These are phyloP conservation scores for Iphiclides podalirius DNA, from an alignment of 2,888 invertebrate species.

Conservation along the genomic window DNA sequence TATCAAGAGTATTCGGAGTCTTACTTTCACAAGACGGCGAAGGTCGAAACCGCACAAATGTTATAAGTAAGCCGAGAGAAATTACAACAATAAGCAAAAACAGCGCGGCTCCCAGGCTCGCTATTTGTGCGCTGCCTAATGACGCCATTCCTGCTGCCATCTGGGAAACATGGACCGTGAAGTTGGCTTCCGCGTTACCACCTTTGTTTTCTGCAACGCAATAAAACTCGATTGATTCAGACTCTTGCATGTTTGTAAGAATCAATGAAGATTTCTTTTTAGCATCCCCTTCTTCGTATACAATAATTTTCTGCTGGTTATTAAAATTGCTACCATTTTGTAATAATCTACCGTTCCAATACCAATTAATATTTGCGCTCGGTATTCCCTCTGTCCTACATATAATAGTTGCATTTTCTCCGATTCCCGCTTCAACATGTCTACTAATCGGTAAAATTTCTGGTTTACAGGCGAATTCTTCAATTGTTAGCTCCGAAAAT, in stretches of 20 bases:
- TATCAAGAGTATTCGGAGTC: conserved; percentile 86
- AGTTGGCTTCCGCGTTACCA: conserved; percentile 93
- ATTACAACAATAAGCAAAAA: conserved; percentile 89
- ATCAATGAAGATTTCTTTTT: conserved; percentile 88
- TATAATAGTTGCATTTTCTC: conserved; percentile 91
- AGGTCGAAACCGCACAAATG: conserved; percentile 87
- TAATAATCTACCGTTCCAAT: conserved; percentile 89
- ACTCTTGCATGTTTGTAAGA: conserved; percentile 90
- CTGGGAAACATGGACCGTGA: conserved; percentile 90
- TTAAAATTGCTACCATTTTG: conserved; percentile 89
- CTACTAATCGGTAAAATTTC: conserved; percentile 87
- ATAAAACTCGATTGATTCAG: conserved; percentile 91
- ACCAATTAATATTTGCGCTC: conserved; percentile 90
- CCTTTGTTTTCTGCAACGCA: conserved; percentile 95
- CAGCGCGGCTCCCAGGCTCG: conserved; percentile 90
- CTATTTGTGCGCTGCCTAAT: conserved; percentile 91
- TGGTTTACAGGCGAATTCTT: conserved; percentile 93
- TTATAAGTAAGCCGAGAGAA: conserved; percentile 84
- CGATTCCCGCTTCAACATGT: conserved; percentile 88
- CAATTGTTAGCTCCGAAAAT: conserved; percentile 87
- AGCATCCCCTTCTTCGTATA: conserved; percentile 87
- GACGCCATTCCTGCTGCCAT: conserved; percentile 89
- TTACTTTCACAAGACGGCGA: conserved; percentile 87
- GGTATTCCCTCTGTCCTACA: conserved; percentile 92
- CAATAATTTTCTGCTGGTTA: conserved; percentile 86